These are phyloP conservation scores for Achlya flavicornis DNA, from an alignment of 2,888 invertebrate species.

Conservation along the genomic window DNA sequence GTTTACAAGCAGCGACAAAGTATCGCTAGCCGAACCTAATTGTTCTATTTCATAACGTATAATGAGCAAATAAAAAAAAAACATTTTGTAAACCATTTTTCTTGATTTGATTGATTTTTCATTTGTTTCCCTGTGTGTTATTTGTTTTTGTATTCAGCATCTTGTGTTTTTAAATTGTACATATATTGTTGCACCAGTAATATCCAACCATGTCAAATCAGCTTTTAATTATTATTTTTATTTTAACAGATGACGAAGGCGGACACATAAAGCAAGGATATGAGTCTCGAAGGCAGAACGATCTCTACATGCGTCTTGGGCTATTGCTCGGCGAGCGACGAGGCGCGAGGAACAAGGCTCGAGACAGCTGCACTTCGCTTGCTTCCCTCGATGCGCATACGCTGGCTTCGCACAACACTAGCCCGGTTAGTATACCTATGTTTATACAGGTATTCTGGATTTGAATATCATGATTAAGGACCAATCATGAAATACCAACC, in stretches of 20 bases:
- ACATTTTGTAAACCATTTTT: not conserved
- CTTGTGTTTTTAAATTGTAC: not conserved
- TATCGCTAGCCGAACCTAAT: no score
- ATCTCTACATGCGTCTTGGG: constrained; percentile 92
- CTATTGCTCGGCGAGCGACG: constrained; percentile 90
- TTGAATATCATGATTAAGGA: no score
- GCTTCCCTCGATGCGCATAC: constrained; percentile 86
- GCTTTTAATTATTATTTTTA: constrained; percentile 24
- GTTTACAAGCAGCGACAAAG: no score
- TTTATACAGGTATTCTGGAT: no score
- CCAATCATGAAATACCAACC: no score
- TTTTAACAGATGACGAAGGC: constrained; percentile 87
- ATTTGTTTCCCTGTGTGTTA: not conserved
- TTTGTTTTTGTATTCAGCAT: not conserved
- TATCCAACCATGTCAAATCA: not conserved
- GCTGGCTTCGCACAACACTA: constrained; percentile 91
- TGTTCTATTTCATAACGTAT: no score
- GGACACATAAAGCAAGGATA: constrained; percentile 86
- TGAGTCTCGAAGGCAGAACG: constrained; percentile 85
- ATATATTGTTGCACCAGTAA: not conserved
- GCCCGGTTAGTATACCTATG: constrained; percentile 83
- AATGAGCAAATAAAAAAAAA: no score
- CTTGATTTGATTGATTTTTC: not conserved
- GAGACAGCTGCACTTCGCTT: constrained; percentile 80
- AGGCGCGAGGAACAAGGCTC: constrained; percentile 74